phyloP scores from a whole-genome alignment of 2,888 invertebrate genomes.

The Agrochola lychnidis region DNA sequence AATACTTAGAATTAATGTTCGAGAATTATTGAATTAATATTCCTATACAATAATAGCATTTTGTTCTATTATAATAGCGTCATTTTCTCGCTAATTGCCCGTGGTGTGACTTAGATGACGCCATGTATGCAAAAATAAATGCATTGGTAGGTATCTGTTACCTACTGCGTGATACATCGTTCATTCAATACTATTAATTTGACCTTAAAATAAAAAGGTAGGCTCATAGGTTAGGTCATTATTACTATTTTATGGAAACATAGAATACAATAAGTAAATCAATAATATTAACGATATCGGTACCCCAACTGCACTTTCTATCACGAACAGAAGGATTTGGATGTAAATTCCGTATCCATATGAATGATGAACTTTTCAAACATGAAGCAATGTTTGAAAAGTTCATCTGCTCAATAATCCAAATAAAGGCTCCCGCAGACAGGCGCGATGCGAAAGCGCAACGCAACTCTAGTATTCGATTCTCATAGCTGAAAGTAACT shows the following conservation, averaged over 20 bases:
- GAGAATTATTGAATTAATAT: conserved; percentile 36
- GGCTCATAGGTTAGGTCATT: neutral
- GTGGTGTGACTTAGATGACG: conserved; percentile 29
- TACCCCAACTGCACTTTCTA: neutral
- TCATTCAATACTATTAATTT: conserved; percentile 29
- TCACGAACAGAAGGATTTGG: too few species aligned
- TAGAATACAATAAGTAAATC: too few species aligned
- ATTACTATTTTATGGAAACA: neutral
- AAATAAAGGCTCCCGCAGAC: too few species aligned
- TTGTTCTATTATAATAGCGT: conserved; percentile 1
- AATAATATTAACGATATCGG: neutral
- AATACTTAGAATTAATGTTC: conserved; percentile 45
- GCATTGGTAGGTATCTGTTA: neutral
- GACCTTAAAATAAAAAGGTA: conserved; percentile 15
- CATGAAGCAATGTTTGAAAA: too few species aligned
- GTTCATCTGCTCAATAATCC: too few species aligned
- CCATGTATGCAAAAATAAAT: conserved; percentile 13
- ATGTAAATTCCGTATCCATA: too few species aligned
- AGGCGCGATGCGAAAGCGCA: too few species aligned
- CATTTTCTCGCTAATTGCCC: conserved; percentile 35
- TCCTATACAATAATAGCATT: neutral
- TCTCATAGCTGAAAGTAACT: too few species aligned
- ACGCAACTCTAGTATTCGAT: too few species aligned
- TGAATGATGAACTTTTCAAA: too few species aligned
- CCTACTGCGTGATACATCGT: neutral